Evolutionary conservation across 1,140 invertebrate genomes (phyloP).

Genomic region (Zaprionus ornatus): DNA sequence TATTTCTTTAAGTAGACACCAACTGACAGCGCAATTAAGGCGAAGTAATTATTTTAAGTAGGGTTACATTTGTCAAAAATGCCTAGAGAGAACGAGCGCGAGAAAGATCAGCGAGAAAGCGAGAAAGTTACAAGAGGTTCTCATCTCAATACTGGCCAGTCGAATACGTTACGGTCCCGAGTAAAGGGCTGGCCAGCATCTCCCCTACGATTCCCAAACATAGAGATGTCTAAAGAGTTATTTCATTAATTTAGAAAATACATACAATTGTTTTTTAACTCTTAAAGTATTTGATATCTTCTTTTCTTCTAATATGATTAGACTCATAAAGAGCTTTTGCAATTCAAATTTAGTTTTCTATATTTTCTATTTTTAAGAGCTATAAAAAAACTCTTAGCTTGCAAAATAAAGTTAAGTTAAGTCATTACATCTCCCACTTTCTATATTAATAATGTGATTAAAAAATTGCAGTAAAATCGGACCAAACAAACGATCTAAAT

Average conservation of each 20-base stretch:
- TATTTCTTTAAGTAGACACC: conserved; percentile 81
- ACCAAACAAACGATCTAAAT: fast-evolving
- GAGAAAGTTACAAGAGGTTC: conserved; percentile 27
- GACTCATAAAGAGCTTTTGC: too few relatives aligned
- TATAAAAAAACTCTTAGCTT: too few relatives aligned
- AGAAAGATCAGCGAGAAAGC: neutral
- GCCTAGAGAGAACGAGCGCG: conserved; percentile 5
- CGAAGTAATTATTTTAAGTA: conserved; percentile 81
- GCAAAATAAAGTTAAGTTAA: too few relatives aligned
- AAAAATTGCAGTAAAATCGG: too few relatives aligned
- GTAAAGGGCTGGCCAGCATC: neutral
- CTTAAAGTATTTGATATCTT: neutral
- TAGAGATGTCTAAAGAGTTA: neutral
- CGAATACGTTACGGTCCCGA: neutral
- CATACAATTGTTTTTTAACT: neutral
- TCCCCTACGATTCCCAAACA: neutral
- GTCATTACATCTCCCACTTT: too few relatives aligned
- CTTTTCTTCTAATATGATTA: too few relatives aligned
- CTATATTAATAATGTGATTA: too few relatives aligned
- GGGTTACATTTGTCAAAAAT: conserved; percentile 77
- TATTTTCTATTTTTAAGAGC: too few relatives aligned
- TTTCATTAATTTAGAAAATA: neutral
- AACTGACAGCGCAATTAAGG: conserved; percentile 81
- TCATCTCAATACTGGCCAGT: conserved; percentile 8
- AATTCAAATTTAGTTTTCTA: too few relatives aligned